Conservation (phyloP, 2,888 invertebrate genomes). For the Ashinkailepas kermadecensis region DNA sequence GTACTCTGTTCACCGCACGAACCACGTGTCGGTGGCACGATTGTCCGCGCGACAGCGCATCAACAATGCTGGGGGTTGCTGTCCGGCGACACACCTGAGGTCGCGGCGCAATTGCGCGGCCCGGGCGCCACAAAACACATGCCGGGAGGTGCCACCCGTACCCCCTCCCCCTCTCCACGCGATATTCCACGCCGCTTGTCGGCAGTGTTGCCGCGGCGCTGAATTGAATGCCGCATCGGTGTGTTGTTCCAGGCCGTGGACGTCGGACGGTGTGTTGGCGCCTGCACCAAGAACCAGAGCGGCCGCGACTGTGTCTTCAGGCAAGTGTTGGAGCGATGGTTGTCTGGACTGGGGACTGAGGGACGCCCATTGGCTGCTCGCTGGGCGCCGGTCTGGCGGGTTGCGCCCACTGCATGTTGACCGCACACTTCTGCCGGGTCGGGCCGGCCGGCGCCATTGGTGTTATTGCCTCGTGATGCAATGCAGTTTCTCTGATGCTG, state of each 20-base stretch:
- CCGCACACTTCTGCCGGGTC: not conserved
- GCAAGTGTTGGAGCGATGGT: not conserved
- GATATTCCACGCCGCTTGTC: too few relatives aligned
- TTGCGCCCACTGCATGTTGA: not conserved
- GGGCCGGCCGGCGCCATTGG: too few relatives aligned
- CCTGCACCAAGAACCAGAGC: slow-evolving; percentile 23
- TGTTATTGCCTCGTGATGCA: not conserved
- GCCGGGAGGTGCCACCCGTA: not conserved
- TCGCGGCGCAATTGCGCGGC: not conserved
- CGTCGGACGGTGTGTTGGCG: slow-evolving; percentile 28
- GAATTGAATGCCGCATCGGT: too few relatives aligned
- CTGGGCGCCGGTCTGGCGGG: too few relatives aligned
- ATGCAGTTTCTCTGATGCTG: not conserved
- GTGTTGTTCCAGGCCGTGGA: slow-evolving; percentile 27
- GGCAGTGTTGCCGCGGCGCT: too few relatives aligned
- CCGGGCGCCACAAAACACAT: not conserved
- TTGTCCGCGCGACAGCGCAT: too few relatives aligned
- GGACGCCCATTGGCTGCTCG: too few relatives aligned
- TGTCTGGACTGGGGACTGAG: too few relatives aligned
- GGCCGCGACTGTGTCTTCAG: not conserved
- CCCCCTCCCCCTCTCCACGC: not conserved
- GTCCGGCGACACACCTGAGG: not conserved
- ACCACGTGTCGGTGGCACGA: too few relatives aligned
- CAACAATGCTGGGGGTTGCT: not conserved
- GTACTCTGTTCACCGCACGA: too few relatives aligned